A percentile compares a stretch with the other conserved stretches of the same genome.
Conservation (phyloP, 1,140 invertebrate genomes). For the Brachionus asplanchnoidis region DNA sequence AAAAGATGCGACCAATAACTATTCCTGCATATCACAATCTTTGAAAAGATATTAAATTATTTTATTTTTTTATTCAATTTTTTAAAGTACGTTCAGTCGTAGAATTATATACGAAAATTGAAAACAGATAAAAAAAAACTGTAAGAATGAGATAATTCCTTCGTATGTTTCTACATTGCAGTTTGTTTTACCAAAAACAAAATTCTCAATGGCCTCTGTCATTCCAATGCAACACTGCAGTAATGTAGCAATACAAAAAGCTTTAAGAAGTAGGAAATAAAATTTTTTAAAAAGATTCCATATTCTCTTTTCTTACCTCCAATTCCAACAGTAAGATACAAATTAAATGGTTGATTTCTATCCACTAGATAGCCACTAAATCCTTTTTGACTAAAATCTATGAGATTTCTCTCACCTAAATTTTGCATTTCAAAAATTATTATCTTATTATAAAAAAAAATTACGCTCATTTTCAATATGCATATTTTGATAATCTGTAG, state of each 20-base stretch:
- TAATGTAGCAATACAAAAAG: conserved; percentile 10
- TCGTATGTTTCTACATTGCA: conserved; percentile 10
- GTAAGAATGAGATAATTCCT: not conserved
- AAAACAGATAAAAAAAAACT: conserved; percentile 29
- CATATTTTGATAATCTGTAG: not conserved
- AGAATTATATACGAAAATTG: conserved; percentile 33
- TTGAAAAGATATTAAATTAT: not conserved
- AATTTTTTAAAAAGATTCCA: not conserved
- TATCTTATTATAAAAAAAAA: not conserved
- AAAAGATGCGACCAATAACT: not conserved
- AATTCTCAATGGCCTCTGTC: conserved; percentile 22
- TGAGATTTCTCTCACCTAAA: not conserved
- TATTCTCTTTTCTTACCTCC: not conserved
- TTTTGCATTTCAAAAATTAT: not conserved
- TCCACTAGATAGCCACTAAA: conserved; percentile 26
- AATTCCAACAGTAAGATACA: conserved; percentile 29
- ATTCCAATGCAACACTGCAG: conserved; percentile 19
- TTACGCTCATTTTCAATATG: not conserved
- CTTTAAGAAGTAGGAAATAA: not conserved
- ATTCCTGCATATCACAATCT: conserved; percentile 21
- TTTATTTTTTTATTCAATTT: not conserved
- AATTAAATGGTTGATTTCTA: conserved; percentile 28
- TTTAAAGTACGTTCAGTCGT: not conserved
- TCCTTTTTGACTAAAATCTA: not conserved
- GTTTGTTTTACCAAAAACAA: not conserved